Evolutionary conservation across 1,140 invertebrate genomes (phyloP).

Genomic region (Medauroidea extradentata): DNA sequence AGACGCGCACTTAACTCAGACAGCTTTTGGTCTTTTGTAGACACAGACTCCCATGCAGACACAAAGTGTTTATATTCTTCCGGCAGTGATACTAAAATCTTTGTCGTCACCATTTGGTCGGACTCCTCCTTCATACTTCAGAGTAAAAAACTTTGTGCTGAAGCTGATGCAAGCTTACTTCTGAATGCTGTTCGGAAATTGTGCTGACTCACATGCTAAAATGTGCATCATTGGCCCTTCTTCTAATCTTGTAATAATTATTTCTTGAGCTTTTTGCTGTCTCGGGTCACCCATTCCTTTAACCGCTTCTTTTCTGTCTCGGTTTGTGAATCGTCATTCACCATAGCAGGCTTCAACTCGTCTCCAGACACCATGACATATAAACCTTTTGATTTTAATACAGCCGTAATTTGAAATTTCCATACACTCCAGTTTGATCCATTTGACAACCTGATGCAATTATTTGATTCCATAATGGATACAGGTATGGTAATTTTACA

Average conservation of each 20-base stretch:
- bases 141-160: constrained; percentile 34
- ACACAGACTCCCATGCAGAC: constrained; percentile 37
- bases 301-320: not conserved
- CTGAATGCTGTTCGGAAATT: constrained; percentile 34
- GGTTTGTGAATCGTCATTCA: no score
- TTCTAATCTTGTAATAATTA: constrained; percentile 26
- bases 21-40: constrained; percentile 23
- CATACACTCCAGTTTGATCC: no score
- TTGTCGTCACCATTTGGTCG: constrained; percentile 33
- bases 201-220: constrained; percentile 28
- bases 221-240: constrained; percentile 26
- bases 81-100: constrained; percentile 35
- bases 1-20: constrained; percentile 28
- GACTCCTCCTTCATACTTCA: constrained; percentile 22
- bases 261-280: constrained; percentile 23
- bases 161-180: constrained; percentile 25
- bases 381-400: no score
- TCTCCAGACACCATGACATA: no score
- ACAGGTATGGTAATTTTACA: no score
- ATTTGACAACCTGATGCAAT: no score
- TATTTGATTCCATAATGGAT: no score
- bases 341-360: no score
- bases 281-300: constrained; percentile 21
- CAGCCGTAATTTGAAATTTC: no score
- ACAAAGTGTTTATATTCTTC: constrained; percentile 31